Conservation (phyloP, 2,113 vertebrate genomes). For the Clupea harengus region DNA sequence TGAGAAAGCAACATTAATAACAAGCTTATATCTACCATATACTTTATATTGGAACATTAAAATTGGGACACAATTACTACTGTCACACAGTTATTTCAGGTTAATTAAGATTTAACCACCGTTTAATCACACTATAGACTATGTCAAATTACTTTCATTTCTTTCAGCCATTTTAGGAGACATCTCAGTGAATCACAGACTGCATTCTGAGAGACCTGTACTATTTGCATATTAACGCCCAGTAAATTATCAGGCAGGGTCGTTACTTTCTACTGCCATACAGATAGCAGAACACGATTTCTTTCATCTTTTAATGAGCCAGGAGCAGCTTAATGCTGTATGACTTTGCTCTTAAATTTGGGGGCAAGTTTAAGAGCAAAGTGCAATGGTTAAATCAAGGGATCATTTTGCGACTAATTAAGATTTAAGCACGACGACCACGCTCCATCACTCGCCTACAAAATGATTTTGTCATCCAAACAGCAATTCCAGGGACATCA, state of each 20-base stretch:
- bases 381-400: background rate
- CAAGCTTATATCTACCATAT: background rate
- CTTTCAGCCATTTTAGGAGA: background rate
- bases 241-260: background rate
- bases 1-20: background rate
- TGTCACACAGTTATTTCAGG: background rate
- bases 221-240: slow-evolving; percentile 13
- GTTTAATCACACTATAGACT: background rate
- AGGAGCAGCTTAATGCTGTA: background rate
- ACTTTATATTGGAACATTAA: background rate
- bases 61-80: background rate
- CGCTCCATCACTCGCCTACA: background rate
- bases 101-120: slow-evolving; percentile 10
- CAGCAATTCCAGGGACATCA: background rate
- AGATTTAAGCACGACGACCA: background rate
- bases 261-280: background rate
- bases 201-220: background rate
- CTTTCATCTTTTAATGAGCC: background rate
- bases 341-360: background rate
- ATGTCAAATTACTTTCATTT: slow-evolving; percentile 4
- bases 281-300: background rate
- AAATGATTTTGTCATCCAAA: background rate
- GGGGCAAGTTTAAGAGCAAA: background rate
- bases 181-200: background rate
- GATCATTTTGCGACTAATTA: background rate